phyloP scores from a whole-genome alignment of 2,888 invertebrate genomes.

The Caenorhabditis sp. region DNA sequence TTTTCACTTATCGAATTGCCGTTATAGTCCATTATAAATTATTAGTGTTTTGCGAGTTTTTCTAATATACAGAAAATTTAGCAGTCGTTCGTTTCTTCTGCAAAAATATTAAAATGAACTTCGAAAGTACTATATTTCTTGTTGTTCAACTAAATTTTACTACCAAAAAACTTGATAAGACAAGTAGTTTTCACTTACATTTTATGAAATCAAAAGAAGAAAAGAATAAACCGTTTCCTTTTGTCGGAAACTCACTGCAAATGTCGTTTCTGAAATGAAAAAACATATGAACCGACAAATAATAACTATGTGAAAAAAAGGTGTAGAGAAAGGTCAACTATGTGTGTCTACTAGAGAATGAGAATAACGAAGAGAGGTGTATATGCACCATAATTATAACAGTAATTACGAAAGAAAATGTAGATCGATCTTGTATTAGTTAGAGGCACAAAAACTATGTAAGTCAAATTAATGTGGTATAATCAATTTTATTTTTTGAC shows the following conservation, averaged over 20 bases:
- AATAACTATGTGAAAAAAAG: background rate
- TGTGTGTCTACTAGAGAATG: background rate
- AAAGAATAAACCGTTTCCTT: slow-evolving; percentile 17
- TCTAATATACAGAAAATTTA: slow-evolving; percentile 17
- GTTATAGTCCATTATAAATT: slow-evolving; percentile 28
- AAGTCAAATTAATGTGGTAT: background rate
- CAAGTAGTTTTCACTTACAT: background rate
- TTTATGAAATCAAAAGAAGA: slow-evolving; percentile 23
- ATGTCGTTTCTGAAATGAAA: background rate
- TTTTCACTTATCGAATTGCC: slow-evolving; percentile 34
- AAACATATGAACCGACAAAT: background rate
- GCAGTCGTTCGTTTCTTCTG: slow-evolving; percentile 10
- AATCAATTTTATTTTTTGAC: background rate
- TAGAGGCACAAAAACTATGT: too few relatives aligned
- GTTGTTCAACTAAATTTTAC: too few relatives aligned
- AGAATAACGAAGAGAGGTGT: background rate
- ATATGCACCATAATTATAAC: slow-evolving; percentile 1
- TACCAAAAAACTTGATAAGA: too few relatives aligned
- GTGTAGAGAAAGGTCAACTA: background rate
- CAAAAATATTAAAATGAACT: slow-evolving; percentile 19
- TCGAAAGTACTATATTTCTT: too few relatives aligned
- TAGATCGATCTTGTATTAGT: background rate
- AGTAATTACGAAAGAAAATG: background rate
- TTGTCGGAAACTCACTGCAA: background rate
- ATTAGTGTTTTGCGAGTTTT: slow-evolving; percentile 3